Conservation (phyloP, 2,888 invertebrate genomes). For the Leptopilina drosophilae region DNA sequence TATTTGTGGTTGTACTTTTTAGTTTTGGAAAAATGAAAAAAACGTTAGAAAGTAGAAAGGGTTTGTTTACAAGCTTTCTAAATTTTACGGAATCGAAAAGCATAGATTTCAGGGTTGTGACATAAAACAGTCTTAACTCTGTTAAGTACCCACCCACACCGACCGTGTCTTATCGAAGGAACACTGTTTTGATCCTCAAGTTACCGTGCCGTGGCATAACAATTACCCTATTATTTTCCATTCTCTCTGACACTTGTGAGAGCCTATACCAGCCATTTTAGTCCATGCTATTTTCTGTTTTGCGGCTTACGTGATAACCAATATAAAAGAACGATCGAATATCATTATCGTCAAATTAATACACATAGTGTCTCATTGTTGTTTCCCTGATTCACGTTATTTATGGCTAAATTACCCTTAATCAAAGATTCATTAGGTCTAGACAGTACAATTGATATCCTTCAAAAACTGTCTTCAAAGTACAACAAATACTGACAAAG, state of each 20-base stretch:
- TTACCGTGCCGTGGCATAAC: constrained; percentile 75
- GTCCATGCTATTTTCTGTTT: neutral
- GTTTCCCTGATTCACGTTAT: neutral
- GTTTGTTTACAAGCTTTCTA: no score
- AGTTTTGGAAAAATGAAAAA: no score
- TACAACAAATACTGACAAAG: neutral
- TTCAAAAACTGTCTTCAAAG: no score
- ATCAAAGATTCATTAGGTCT: no score
- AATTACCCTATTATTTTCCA: constrained; percentile 75
- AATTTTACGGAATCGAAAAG: neutral
- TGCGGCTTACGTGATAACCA: constrained; percentile 7
- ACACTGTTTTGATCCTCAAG: constrained; percentile 73
- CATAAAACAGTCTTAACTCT: constrained; percentile 63
- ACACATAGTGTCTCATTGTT: neutral
- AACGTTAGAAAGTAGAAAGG: no score
- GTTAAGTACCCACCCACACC: constrained; percentile 72
- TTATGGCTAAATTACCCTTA: no score
- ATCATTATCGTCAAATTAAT: neutral
- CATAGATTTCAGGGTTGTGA: constrained; percentile 39
- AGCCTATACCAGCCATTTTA: constrained; percentile 49
- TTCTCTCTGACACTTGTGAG: constrained; percentile 51
- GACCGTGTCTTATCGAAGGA: constrained; percentile 75
- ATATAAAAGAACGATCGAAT: constrained; percentile 15
- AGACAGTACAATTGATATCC: no score
- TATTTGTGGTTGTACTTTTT: no score